These are phyloP conservation scores for Thecocarcelia acutangulata DNA, from an alignment of 2,888 invertebrate genomes.

Conservation along the genomic window DNA sequence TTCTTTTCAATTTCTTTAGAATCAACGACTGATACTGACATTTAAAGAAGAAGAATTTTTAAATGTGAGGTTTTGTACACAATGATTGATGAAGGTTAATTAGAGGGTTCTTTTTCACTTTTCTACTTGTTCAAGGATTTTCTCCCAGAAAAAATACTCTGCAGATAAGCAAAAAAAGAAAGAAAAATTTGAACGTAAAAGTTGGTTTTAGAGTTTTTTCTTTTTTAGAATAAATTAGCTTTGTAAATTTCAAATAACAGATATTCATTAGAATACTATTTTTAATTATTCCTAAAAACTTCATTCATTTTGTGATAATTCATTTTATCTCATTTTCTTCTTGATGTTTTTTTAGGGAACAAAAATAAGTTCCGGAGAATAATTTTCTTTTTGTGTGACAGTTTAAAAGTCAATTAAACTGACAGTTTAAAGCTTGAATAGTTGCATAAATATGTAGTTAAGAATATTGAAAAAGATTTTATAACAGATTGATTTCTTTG, in stretches of 20 bases:
- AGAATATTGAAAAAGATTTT: constrained; percentile 43
- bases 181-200: neutral
- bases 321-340: constrained; percentile 24
- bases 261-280: constrained; percentile 18
- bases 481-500: constrained; percentile 55
- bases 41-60: constrained; percentile 39
- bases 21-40: constrained; percentile 49
- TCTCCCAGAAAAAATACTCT: neutral
- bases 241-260: constrained; percentile 27
- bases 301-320: constrained; percentile 23
- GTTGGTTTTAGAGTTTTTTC: neutral
- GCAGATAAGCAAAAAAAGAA: neutral
- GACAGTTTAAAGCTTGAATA: constrained; percentile 27
- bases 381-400: constrained; percentile 35
- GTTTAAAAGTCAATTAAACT: constrained; percentile 63
- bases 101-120: constrained; percentile 24
- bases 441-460: constrained; percentile 25
- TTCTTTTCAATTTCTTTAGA: constrained; percentile 2
- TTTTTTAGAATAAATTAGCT: constrained; percentile 28
- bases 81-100: constrained; percentile 65
- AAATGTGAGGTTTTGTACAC: constrained; percentile 1
- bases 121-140: constrained; percentile 19
- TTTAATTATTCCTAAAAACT: constrained; percentile 34
- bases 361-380: constrained; percentile 4
- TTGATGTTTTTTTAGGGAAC: neutral